Base-by-base conservation (phyloP, 2,113 vertebrate species). In the Odocoileus virginianus region DNA sequence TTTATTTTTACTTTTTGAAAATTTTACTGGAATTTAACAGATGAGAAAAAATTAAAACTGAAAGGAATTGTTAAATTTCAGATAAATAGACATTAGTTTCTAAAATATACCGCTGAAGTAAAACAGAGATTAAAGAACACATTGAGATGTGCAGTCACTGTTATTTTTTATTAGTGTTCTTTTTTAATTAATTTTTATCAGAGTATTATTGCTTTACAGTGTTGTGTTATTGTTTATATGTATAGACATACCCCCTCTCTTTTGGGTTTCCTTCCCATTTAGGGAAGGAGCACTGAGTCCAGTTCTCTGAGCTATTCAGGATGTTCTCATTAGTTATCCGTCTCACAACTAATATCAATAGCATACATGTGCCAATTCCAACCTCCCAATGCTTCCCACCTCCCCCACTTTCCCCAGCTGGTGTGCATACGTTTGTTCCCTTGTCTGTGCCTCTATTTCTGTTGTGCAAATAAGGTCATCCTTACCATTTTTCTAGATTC, bases 1-100 rank as follows among this genome's bases (percentile, higher is more conserved):
- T 87, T 97, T 88, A 61, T 86, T 88, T 98, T 92, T 83, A 71
- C 45, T 91, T 97, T 96, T 93, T 50, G 36, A 94, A 97, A 96
- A 10, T 79, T 95, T 88, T 52, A 74, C 50, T 92, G 93, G 87
- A 88, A 94, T 88, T 88, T 30, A 89, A 83, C 91, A 94, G 83
- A 94, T 78, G 71, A 89, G 52, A 60, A 74, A 85, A 95, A 84
- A 88, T 54, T 82, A 79, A 90, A 96, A 93, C 33, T 64, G 25
- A 54, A 96, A 95, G 45, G 47, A 57, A 67, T 86, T 92, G 89
- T 87, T 93, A 81, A 81, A 91, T 60, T 67, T 86, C 21, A 86
- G 57, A 67, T 87, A 87, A 94, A 85, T 78, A 87, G 58, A 54
- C 33, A 7, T 79, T 50, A 21, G 9, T 36, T 58, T 76, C 58